Evolutionary conservation across 2,888 invertebrate species (phyloP), one percentile per base, ranked within the genome.

Genomic region (Nowickia ferox): DNA sequence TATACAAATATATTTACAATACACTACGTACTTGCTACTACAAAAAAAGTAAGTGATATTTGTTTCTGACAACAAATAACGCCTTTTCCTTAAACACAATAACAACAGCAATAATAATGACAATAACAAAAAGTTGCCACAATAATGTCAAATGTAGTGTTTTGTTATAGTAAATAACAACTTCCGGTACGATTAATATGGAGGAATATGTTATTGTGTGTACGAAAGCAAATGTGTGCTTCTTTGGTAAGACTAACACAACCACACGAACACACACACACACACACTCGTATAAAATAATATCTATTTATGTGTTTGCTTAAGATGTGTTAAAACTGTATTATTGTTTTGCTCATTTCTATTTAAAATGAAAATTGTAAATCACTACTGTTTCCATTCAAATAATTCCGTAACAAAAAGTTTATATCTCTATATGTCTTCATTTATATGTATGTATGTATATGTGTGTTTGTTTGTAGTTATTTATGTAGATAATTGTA

Each of bases 31-130:
- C 6, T 30, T 30, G 30, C 30, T 30, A 19, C 10, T n/a, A 53
- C 15, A 68, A 59, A 38, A 68, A 59, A 38, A 17, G 69, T 44
- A 63, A 71, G 13, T 46, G 71, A 55, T 85, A 68, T 72, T 72
- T 86, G 86, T 72, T 80, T 66, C 65, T 86, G 86, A 86, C 86
- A 86, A 76, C 79, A 79, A 86, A 79, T 86, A 83, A 83, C 83
- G 86, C 86, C 86, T 86, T 75, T 81, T 83, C 59, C 74, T 68
- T 74, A 13, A 65, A 46, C 59, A 46, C 38, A 71, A 69, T 19
- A 69, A 48, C 57, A 74, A 71, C 53, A 63, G 22, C 19, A 42
- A 74, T 22, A 61, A 68, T 57, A 71, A 59, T 59, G 46, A 79
- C 30, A 69, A 79, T 65, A 75, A 65, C 68, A 75, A 77, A 68